Evolutionary conservation across 2,113 vertebrate species (phyloP).

Genomic region (Nyctibius bracteatus): DNA sequence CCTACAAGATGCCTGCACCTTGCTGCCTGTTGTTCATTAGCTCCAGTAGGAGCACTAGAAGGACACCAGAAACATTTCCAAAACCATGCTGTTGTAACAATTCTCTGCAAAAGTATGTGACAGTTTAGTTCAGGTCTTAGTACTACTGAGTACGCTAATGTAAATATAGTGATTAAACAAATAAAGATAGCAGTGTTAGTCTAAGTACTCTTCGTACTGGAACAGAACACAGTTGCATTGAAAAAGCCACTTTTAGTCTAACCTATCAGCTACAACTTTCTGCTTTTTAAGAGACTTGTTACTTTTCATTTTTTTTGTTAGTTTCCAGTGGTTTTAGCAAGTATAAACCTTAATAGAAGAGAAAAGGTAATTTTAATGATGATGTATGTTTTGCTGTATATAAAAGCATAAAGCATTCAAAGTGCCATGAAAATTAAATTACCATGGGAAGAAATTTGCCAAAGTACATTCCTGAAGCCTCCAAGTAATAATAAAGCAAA

Average conservation of each 20-base stretch:
- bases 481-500: neutral
- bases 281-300: neutral
- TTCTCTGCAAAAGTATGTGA: neutral
- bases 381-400: neutral
- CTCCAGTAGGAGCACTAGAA: neutral
- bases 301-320: neutral
- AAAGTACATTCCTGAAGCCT: neutral
- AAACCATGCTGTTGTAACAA: neutral
- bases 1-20: neutral
- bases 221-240: neutral
- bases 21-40: neutral
- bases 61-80: neutral
- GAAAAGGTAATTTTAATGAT: neutral
- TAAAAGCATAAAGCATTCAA: neutral
- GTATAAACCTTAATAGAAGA: neutral
- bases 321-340: neutral
- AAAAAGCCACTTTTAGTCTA: neutral
- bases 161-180: neutral
- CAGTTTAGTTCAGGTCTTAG: neutral
- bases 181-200: neutral
- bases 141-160: neutral
- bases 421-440: neutral
- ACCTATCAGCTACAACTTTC: neutral
- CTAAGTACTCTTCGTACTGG: neutral
- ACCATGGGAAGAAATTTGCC: neutral